Evolutionary conservation across 2,888 invertebrate species (phyloP).

Genomic region (Phyllotreta cruciferae): DNA sequence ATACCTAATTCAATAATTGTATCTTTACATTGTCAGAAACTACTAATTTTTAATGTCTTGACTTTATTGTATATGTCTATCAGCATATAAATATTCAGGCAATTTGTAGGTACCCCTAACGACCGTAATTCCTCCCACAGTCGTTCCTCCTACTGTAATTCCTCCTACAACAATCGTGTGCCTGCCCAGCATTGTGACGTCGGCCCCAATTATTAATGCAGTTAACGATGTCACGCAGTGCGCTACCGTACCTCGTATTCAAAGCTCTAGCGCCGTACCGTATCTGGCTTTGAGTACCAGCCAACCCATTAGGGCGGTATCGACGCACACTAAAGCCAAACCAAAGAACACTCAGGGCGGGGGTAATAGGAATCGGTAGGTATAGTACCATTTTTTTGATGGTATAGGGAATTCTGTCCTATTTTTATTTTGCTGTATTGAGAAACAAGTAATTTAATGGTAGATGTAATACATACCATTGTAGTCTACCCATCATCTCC

Average conservation of each 20-base stretch:
- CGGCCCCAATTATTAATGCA: conserved; percentile 50
- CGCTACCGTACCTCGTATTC: conserved; percentile 49
- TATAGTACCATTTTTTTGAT: neutral
- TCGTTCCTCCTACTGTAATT: conserved; percentile 57
- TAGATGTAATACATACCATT: no score
- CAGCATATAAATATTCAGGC: conserved; percentile 27
- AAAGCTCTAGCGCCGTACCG: conserved; percentile 62
- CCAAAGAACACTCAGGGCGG: conserved; percentile 49
- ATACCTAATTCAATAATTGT: no score
- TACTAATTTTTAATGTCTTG: neutral
- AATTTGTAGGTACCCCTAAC: conserved; percentile 27
- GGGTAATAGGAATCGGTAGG: conserved; percentile 25
- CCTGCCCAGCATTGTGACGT: conserved; percentile 58
- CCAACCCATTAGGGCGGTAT: conserved; percentile 62
- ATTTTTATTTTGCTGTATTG: no score
- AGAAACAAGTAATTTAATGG: no score
- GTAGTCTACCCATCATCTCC: no score
- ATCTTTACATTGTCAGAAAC: neutral
- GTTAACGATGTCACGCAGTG: conserved; percentile 47
- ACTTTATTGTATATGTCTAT: conserved; percentile 1
- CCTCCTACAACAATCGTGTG: conserved; percentile 65
- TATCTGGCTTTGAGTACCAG: conserved; percentile 63
- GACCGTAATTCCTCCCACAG: conserved; percentile 26
- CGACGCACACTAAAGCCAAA: conserved; percentile 59
- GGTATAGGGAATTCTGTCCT: no score